Percentiles rank a stretch among this genome's conserved stretches.
These are phyloP conservation scores for Melopsittacus undulatus DNA, from an alignment of 2,797 vertebrate species.

Conservation along the genomic window DNA sequence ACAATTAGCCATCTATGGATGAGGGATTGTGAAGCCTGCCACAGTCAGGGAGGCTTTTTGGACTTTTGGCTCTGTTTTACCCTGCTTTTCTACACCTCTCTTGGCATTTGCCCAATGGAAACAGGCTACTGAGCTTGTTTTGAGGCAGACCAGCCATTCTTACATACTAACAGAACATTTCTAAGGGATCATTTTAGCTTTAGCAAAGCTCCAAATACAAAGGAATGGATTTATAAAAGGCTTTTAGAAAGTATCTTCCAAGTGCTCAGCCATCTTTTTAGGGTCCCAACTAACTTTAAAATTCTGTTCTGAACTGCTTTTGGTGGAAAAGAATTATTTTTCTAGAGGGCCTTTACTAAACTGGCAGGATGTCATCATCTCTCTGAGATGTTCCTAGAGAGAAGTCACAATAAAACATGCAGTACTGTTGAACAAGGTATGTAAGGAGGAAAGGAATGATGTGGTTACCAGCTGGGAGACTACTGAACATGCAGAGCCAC, in stretches of 20 bases:
- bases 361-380: background rate
- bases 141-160: background rate
- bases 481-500: background rate
- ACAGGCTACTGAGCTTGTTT: background rate
- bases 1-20: background rate
- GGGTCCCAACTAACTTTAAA: background rate
- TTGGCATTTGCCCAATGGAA: background rate
- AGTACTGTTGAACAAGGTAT: background rate
- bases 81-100: background rate
- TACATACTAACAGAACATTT: background rate
- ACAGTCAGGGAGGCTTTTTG: background rate
- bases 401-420: background rate
- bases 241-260: background rate
- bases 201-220: constrained; percentile 1
- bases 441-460: background rate
- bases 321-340: background rate
- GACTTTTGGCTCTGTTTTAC: background rate
- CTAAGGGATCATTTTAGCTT: constrained; percentile 2
- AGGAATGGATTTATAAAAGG: background rate
- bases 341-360: background rate
- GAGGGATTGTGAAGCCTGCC: background rate
- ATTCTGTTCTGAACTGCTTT: background rate
- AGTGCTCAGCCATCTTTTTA: background rate
- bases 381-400: background rate
- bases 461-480: background rate